Conservation (phyloP, 1,140 invertebrate genomes). For the Magallana ariakensis region DNA sequence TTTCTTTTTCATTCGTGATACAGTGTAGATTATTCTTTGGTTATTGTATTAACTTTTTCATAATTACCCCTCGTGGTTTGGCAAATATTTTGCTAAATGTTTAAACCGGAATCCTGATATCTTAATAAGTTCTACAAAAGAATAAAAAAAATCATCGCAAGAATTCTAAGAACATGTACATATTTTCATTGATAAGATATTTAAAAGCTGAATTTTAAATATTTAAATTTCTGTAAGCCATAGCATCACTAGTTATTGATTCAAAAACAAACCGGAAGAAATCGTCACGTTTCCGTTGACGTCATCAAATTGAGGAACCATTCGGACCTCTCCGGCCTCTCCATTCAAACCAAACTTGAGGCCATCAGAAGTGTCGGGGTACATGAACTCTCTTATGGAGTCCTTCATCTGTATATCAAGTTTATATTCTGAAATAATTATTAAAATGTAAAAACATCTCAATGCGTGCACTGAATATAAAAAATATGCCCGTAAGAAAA, state of each 20-base stretch:
- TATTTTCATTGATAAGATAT: too few species aligned
- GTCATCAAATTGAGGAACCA: neutral
- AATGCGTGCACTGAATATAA: too few species aligned
- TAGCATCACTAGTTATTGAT: neutral
- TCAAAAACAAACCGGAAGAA: neutral
- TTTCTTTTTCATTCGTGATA: too few species aligned
- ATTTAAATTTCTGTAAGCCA: too few species aligned
- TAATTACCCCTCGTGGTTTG: constrained; percentile 65
- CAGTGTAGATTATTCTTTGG: too few species aligned
- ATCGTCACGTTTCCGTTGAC: neutral
- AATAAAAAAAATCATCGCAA: neutral
- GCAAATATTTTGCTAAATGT: constrained; percentile 67
- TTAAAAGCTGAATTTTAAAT: too few species aligned
- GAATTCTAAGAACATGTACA: too few species aligned
- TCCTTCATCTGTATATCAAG: constrained; percentile 3
- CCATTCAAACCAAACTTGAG: constrained; percentile 3
- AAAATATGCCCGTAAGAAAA: too few species aligned
- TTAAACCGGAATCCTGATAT: constrained; percentile 70
- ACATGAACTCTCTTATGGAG: constrained; percentile 6
- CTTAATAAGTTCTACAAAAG: constrained; percentile 69
- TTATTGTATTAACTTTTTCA: too few species aligned
- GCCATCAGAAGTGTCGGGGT: neutral
- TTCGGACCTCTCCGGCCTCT: neutral
- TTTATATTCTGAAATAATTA: neutral
- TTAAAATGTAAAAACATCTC: too few species aligned